phyloP scores from a whole-genome alignment of 2,113 vertebrate genomes.

The Pitta sordida region DNA sequence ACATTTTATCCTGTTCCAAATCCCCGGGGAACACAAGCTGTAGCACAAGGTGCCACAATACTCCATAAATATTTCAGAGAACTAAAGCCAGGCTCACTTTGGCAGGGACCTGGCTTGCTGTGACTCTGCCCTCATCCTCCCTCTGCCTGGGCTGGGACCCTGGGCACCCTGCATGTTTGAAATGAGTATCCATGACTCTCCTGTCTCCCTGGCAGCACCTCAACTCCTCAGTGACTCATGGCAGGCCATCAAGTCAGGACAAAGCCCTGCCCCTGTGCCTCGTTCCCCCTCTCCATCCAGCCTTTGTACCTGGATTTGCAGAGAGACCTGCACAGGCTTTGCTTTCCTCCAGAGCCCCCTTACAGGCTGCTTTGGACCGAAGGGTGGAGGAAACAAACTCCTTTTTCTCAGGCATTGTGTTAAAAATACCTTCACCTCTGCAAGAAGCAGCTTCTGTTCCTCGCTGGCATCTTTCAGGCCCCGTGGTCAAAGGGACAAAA shows the following conservation, averaged over 20 bases:
- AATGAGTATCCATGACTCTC: not conserved
- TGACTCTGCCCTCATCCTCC: not conserved
- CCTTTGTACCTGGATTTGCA: not conserved
- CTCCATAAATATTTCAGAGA: not conserved
- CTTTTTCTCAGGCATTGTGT: not conserved
- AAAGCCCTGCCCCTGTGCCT: not conserved
- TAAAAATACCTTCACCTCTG: slow-evolving; percentile 8
- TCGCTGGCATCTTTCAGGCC: not conserved
- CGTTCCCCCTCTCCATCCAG: not conserved
- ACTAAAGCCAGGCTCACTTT: not conserved
- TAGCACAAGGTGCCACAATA: not conserved
- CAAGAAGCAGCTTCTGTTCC: not conserved
- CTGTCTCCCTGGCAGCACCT: not conserved
- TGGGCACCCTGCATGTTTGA: not conserved
- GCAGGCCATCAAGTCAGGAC: not conserved
- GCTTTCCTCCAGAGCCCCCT: not conserved
- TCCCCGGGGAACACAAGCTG: not conserved
- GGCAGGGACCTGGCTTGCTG: not conserved
- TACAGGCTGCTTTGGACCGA: not conserved
- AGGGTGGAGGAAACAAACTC: not conserved
- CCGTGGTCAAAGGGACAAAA: slow-evolving; percentile 22
- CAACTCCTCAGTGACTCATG: not conserved
- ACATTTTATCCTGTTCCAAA: slow-evolving; percentile 26
- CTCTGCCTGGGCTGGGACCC: not conserved
- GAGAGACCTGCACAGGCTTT: not conserved